Evolutionary conservation across 2,888 invertebrate species (phyloP).

Genomic region (Folsomia manolachei): DNA sequence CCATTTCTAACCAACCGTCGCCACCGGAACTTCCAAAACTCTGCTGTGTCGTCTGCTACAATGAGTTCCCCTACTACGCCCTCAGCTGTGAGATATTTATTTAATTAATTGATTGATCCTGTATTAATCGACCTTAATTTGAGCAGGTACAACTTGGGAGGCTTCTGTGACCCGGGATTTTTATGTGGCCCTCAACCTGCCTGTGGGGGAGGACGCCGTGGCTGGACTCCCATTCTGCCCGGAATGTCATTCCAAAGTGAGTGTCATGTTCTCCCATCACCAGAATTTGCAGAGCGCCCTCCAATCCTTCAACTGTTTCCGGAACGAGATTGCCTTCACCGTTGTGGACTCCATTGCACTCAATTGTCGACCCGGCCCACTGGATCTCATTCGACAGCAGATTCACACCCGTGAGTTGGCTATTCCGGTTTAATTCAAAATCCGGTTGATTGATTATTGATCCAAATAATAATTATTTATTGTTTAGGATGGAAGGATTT

Average conservation of each 20-base stretch:
- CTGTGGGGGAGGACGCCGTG: slow-evolving; percentile 34
- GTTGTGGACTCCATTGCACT: slow-evolving; percentile 39
- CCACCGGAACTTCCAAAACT: too few species aligned
- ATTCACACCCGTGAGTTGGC: slow-evolving; percentile 32
- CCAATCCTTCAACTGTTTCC: slow-evolving; percentile 31
- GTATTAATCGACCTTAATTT: too few species aligned
- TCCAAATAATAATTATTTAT: not conserved
- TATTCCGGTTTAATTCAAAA: not conserved
- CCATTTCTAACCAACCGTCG: too few species aligned
- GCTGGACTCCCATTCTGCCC: slow-evolving; percentile 40
- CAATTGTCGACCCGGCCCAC: slow-evolving; percentile 36
- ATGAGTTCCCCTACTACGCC: slow-evolving; percentile 22
- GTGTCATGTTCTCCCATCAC: slow-evolving; percentile 35
- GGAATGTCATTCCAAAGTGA: slow-evolving; percentile 38
- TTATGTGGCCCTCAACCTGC: slow-evolving; percentile 37
- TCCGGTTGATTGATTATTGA: not conserved
- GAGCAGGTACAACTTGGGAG: slow-evolving; percentile 35
- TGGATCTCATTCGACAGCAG: slow-evolving; percentile 41
- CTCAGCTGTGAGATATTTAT: too few species aligned
- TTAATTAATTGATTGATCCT: too few species aligned
- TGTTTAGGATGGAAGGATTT: slow-evolving; percentile 4
- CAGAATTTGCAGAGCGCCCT: slow-evolving; percentile 32
- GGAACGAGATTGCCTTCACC: slow-evolving; percentile 43
- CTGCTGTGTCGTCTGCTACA: slow-evolving; percentile 42
- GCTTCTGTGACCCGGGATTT: slow-evolving; percentile 34